Percentiles rank a stretch among this genome's conserved stretches.
These are phyloP conservation scores for Lamellibrachia luymesi DNA, from an alignment of 1,140 invertebrate species.

Conservation along the genomic window DNA sequence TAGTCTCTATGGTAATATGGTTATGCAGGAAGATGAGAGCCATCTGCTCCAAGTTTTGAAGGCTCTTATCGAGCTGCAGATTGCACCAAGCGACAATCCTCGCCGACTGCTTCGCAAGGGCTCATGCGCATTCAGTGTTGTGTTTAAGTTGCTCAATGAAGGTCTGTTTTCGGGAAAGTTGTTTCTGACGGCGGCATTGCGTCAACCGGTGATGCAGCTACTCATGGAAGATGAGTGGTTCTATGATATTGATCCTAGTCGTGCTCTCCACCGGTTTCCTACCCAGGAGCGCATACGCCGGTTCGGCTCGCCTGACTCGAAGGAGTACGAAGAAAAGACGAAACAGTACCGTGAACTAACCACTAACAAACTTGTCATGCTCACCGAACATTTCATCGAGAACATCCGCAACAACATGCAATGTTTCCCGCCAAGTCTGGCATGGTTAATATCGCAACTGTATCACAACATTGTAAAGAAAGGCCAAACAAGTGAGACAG, in stretches of 20 bases:
- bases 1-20: conserved; percentile 80
- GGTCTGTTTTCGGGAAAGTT: conserved; percentile 86
- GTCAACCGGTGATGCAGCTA: conserved; percentile 87
- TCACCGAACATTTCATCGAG: conserved; percentile 79
- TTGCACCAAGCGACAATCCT: conserved; percentile 77
- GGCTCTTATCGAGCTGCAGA: conserved; percentile 79
- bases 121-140: conserved; percentile 82
- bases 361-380: conserved; percentile 76
- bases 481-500: conserved; percentile 60
- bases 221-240: conserved; percentile 90
- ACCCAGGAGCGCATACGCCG: conserved; percentile 70
- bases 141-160: conserved; percentile 88
- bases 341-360: conserved; percentile 68
- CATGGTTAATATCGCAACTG: conserved; percentile 64
- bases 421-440: conserved; percentile 79
- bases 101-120: conserved; percentile 78
- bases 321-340: conserved; percentile 71
- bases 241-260: conserved; percentile 88
- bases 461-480: conserved; percentile 58
- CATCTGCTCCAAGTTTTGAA: conserved; percentile 75
- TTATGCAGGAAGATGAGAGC: conserved; percentile 78
- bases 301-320: conserved; percentile 74
- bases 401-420: conserved; percentile 84
- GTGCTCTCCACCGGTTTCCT: conserved; percentile 74
- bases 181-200: conserved; percentile 88